Evolutionary conservation across 2,113 vertebrate species (phyloP).

Genomic region (Etheostoma cragini): DNA sequence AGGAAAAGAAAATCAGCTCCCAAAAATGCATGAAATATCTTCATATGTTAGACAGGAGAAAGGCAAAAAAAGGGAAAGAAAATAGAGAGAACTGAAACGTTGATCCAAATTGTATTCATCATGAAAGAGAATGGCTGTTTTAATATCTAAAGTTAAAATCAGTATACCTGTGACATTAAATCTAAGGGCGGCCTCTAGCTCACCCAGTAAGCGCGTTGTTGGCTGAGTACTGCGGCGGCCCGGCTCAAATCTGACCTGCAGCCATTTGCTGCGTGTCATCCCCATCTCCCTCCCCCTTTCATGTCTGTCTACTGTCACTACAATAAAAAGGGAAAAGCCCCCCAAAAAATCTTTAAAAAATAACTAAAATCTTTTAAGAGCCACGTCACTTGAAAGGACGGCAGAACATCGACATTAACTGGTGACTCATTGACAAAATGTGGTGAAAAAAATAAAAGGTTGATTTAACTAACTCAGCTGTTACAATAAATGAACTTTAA

Average conservation of each 20-base stretch:
- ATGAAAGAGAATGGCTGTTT: background rate
- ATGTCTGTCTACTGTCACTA: no score
- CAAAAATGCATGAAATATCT: background rate
- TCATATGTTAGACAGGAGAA: constrained; percentile 2
- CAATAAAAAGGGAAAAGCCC: no score
- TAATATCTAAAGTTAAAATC: background rate
- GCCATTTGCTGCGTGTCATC: no score
- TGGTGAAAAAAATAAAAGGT: background rate
- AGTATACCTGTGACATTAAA: constrained; percentile 31
- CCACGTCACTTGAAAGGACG: constrained; percentile 5
- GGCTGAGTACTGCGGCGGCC: no score
- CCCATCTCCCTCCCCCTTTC: no score
- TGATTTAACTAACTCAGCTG: background rate
- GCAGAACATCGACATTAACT: constrained; percentile 15
- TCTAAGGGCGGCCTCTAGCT: background rate
- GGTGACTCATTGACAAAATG: constrained; percentile 3
- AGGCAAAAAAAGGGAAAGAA: background rate
- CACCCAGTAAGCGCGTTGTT: no score
- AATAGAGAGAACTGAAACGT: constrained; percentile 15
- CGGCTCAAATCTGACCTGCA: no score
- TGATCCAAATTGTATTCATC: background rate
- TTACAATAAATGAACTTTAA: constrained; percentile 7
- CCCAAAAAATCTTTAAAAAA: no score
- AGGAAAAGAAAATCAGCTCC: constrained; percentile 8
- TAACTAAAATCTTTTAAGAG: background rate